These are phyloP conservation scores for Notodonta ziczac DNA, from an alignment of 2,888 invertebrate genomes.

Conservation along the genomic window DNA sequence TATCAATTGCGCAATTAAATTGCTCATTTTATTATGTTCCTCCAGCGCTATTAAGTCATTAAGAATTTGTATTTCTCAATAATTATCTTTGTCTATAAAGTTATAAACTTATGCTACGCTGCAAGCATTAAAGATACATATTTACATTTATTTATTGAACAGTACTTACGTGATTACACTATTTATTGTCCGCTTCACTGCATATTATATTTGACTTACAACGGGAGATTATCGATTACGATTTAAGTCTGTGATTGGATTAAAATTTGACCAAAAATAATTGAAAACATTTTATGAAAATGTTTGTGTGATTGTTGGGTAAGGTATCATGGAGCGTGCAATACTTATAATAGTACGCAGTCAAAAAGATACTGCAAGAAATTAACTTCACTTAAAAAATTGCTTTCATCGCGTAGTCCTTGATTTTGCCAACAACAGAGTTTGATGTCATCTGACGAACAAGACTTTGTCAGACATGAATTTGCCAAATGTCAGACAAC, in stretches of 20 bases:
- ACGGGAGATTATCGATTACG: conserved; percentile 27
- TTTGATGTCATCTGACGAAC: conserved; percentile 19
- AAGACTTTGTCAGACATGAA: conserved; percentile 16
- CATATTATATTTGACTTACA: conserved; percentile 25
- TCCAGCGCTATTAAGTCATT: neutral
- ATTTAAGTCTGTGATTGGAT: conserved; percentile 50
- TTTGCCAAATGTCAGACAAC: too few species aligned
- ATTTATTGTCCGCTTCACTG: conserved; percentile 22
- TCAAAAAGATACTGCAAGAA: too few species aligned
- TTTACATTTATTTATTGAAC: conserved; percentile 50
- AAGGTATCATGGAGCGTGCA: conserved; percentile 32
- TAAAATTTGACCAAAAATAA: conserved; percentile 43
- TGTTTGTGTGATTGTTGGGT: conserved; percentile 8
- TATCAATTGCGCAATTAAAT: too few species aligned
- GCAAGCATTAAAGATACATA: conserved; percentile 17
- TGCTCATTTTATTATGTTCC: neutral
- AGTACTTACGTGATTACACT: conserved; percentile 57
- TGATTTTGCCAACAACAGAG: too few species aligned
- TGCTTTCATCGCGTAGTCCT: too few species aligned
- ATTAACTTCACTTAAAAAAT: too few species aligned
- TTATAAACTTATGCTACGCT: conserved; percentile 13
- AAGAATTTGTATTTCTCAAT: neutral
- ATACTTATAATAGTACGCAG: conserved; percentile 19
- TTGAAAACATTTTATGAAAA: conserved; percentile 35
- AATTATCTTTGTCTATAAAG: neutral